Evolutionary conservation across 2,888 invertebrate species (phyloP).

Genomic region (Ennomos erosarius): DNA sequence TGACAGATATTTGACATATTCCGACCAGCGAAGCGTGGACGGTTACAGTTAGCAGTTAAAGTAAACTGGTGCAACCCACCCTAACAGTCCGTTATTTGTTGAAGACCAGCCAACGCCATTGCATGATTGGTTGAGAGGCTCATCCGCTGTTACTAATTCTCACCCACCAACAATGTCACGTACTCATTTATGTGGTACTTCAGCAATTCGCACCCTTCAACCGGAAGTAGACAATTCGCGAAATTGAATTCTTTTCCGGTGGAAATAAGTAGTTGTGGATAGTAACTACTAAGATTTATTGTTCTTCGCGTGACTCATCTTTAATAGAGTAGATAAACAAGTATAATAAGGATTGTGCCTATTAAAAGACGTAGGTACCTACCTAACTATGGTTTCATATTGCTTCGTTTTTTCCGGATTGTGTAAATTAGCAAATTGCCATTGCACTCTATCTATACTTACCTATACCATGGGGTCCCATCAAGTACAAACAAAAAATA

Average conservation of each 20-base stretch:
- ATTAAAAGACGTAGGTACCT: too few species aligned
- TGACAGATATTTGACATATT: too few species aligned
- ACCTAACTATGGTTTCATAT: too few species aligned
- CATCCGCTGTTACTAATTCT: conserved; percentile 43
- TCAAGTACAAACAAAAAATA: too few species aligned
- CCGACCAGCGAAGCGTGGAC: too few species aligned
- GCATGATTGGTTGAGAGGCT: conserved; percentile 50
- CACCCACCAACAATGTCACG: conserved; percentile 52
- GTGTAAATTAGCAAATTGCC: too few species aligned
- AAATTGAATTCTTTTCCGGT: conserved; percentile 58
- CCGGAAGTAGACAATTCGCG: conserved; percentile 74
- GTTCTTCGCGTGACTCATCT: not conserved
- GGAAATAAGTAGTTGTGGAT: conserved; percentile 13
- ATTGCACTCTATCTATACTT: too few species aligned
- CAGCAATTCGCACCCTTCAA: conserved; percentile 64
- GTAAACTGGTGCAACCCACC: too few species aligned
- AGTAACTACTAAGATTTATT: conserved; percentile 16
- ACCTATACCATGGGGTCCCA: too few species aligned
- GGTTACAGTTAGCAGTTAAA: too few species aligned
- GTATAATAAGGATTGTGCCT: too few species aligned
- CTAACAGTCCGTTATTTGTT: not conserved
- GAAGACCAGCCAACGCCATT: not conserved
- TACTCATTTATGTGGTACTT: conserved; percentile 31
- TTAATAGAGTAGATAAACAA: not conserved
- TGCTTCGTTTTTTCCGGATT: too few species aligned